Evolutionary conservation across 2,888 invertebrate genomes (phyloP), one percentile per base, ranked within the genome.

Genomic region (Apotomis betuletana): DNA sequence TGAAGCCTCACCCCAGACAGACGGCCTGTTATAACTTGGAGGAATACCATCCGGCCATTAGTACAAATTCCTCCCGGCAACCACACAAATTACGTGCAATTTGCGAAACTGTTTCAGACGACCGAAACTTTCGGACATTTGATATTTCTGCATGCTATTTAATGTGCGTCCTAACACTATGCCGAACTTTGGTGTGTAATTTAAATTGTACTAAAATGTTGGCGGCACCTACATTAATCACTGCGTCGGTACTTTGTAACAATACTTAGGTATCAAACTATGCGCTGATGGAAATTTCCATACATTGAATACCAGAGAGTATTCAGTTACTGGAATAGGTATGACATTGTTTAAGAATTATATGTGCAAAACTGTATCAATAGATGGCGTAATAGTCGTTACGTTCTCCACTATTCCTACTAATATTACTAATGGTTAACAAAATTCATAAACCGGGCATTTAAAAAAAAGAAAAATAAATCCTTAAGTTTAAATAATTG

Each of bases 51-150:
- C 75, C 80, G 78, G 80, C 83, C 87, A 89, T 89, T 89, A 88
- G 85, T 78, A 79, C 82, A 87, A 87, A 84, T 85, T 63, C 85
- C 85, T 80, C 85, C 82, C 81, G 76, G 78, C 79, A 83, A 77
- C 81, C 80, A 77, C 82, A 83, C 84, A 88, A 89, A 89, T 89
- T 88, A 86, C 86, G 79, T 85, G 84, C 86, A 87, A 88, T 89
- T 90, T 88, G 85, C 82, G 81, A 79, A 85, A 86, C 84, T 81
- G 84, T 84, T 84, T 84, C 80, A 77, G 75, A 75, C 81, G 79
- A 83, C 84, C 81, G 67, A 85, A 87, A 88, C 80, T 86, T 89
- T 83, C 77, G 79, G 80, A 82, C 85, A 79, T 87, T 84, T 85
- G 85, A 87, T 87, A 85, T 86, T 86, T 84, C 83, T 82, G 77